phyloP scores from a whole-genome alignment of 2,113 vertebrate genomes.

The Sciurus niger region DNA sequence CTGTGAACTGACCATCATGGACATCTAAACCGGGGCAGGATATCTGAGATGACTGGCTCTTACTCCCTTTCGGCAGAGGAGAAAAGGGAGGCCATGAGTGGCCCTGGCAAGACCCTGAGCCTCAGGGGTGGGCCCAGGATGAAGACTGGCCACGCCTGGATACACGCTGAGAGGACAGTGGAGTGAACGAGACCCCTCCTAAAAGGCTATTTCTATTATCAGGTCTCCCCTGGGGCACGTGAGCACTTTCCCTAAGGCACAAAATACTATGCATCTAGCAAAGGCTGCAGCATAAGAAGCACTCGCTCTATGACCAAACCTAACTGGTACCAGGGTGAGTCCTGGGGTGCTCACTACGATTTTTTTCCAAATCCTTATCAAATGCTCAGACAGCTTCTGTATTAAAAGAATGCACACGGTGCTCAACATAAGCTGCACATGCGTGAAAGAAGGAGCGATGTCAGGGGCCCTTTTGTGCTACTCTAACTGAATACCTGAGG shows the following conservation, averaged over 20 bases:
- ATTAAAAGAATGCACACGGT: too few species aligned
- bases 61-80: neutral
- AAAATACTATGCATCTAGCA: neutral
- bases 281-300: neutral
- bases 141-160: neutral
- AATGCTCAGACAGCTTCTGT: neutral
- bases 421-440: neutral
- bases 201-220: neutral
- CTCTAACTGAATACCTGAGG: neutral
- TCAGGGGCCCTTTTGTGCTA: neutral
- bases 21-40: neutral
- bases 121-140: neutral
- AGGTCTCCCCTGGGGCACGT: neutral
- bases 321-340: neutral
- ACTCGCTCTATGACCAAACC: neutral
- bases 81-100: neutral
- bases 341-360: neutral
- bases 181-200: neutral
- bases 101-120: neutral
- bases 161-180: fast-evolving
- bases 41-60: neutral
- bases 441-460: neutral
- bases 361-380: neutral
- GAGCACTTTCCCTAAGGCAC: neutral
- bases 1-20: too few species aligned